Conservation (phyloP, 2,797 vertebrate genomes). For the Etheostoma nigrum region DNA sequence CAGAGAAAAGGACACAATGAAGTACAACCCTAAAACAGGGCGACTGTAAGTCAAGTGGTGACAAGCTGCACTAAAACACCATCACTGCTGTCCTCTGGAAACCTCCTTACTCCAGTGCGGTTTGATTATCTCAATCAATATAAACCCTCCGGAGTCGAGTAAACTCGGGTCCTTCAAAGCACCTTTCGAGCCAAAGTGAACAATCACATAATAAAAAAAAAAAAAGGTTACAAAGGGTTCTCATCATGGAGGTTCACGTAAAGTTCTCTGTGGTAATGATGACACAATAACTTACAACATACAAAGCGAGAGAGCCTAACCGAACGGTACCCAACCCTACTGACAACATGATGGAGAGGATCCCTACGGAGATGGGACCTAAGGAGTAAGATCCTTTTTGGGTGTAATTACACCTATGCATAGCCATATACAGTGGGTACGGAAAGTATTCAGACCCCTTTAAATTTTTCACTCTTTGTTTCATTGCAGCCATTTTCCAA, state of each 20-base stretch:
- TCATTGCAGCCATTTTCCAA: no score
- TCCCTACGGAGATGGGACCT: no score
- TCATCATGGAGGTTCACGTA: no score
- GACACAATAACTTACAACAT: neutral
- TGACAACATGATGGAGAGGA: no score
- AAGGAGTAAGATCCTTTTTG: no score
- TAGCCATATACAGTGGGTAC: no score
- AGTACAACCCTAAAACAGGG: slow-evolving; percentile 20
- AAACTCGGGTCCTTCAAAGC: neutral
- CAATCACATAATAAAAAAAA: neutral
- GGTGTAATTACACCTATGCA: no score
- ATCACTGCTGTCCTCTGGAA: slow-evolving; percentile 7
- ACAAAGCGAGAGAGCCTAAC: neutral
- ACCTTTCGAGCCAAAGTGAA: neutral
- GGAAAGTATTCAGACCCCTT: no score
- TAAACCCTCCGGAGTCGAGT: neutral
- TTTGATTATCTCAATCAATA: slow-evolving; percentile 24
- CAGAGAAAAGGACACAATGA: slow-evolving; percentile 51
- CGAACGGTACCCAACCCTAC: no score
- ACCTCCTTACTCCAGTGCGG: neutral
- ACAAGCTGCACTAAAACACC: slow-evolving; percentile 17
- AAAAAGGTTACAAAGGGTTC: neutral
- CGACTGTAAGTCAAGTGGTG: slow-evolving; percentile 15
- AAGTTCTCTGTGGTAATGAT: neutral
- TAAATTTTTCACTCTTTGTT: no score